Base-by-base conservation (phyloP, 1,140 invertebrate genomes). In the Brachionus asplanchnoidis region DNA sequence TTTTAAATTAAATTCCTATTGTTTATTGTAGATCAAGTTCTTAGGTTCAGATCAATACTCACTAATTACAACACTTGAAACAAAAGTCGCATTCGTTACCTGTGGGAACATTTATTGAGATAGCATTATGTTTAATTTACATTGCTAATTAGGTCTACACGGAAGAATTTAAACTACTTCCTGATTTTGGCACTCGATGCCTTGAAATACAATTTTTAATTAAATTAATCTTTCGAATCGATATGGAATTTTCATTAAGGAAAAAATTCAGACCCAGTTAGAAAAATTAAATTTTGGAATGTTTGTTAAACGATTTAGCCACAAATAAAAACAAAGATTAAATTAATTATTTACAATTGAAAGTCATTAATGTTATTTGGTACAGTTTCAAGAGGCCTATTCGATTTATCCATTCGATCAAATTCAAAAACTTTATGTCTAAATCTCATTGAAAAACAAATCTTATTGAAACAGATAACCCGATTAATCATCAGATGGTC, bases 311-410 rank as follows among this genome's bases (percentile, higher is more conserved):
- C n/a, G 66, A 68, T 68, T 68, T 68, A 32, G 26, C 53, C 53
- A 60, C 53, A 68, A 68, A 68, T 23, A 68, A 68, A 68, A 68
- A 42, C 17, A 73, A 73, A 40, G 32, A 40, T 40, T 40, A 73
- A 42, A 40, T 40, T 40, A 73, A 40, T 73, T 73, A 73, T 73
- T 73, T 73, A 40, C 32, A 73, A 73, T 73, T 40, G 26, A 73
- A 73, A 73, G 68, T 73, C 36, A 73, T 73, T 73, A 73, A 73
- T 68, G 53, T 60, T 60, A 73, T 73, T 40, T 73, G 32, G 36
- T 73, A 73, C 32, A 73, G 68, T 73, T 73, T 73, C 36, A 40
- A 73, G 36, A 42, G 36, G 68, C 32, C 17, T 73, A 68, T 32
- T 68, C 32, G 66, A 32, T 68, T 68, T 68, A 32, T 32, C 32